A percentile compares a stretch with the other conserved stretches of the same genome.
phyloP scores from a whole-genome alignment of 1,140 invertebrate genomes.

The Bombus polaris region DNA sequence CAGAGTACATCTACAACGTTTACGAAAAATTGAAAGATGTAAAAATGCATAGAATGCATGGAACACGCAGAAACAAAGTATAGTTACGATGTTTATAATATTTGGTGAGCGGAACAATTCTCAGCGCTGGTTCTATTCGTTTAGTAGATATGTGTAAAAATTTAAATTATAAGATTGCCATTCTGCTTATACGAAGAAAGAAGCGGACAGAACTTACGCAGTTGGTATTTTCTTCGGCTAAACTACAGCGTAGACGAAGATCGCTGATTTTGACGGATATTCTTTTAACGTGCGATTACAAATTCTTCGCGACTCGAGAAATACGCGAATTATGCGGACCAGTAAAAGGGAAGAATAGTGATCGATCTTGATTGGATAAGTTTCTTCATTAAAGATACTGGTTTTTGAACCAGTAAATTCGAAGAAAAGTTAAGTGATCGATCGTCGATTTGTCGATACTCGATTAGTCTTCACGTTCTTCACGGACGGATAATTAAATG shows the following conservation, averaged over 20 bases:
- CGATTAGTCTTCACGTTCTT: not conserved
- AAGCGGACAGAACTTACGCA: not conserved
- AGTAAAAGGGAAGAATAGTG: not conserved
- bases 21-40: too few relatives aligned
- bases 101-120: too few relatives aligned
- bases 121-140: too few relatives aligned
- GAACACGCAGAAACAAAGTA: too few relatives aligned
- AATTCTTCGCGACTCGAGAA: not conserved
- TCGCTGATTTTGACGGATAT: not conserved
- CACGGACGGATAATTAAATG: not conserved
- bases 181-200: too few relatives aligned
- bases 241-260: not conserved
- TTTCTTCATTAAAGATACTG: not conserved
- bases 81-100: too few relatives aligned
- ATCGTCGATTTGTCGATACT: slow-evolving; percentile 17
- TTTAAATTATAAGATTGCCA: too few relatives aligned
- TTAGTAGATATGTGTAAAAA: too few relatives aligned
- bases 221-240: not conserved
- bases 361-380: slow-evolving; percentile 27
- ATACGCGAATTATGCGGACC: not conserved
- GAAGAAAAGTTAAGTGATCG: not conserved
- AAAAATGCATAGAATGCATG: too few relatives aligned
- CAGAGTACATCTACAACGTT: too few relatives aligned
- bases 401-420: not conserved
- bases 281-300: not conserved